Base-by-base conservation (phyloP, 2,888 invertebrate genomes). In the Harpalus rubripes region DNA sequence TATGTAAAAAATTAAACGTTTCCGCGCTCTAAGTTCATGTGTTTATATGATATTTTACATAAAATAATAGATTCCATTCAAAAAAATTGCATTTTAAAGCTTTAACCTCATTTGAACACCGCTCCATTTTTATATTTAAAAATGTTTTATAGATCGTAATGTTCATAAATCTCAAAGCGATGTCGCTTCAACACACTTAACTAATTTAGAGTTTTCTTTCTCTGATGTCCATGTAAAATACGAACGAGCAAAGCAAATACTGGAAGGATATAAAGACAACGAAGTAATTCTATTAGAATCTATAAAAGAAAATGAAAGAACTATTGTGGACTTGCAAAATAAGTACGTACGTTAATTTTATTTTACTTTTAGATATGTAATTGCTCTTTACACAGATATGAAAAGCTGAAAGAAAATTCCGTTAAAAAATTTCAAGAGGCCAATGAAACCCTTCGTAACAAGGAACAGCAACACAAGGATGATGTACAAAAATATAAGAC, bases 171-270 rank as follows among this genome's bases (percentile, higher is more conserved):
- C 87, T 3, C 88, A 90, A 80, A 89, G 89, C 39, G 87, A 88
- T 18, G 82, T 87, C 8, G 86, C 87, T 0, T 83, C 86, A 58
- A 85, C 86, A 10, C 90, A 91, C 86, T 85, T 89, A 22, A 87
- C 88, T 0, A 89, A 90, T 86, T 85, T 91, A 26, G 90, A 90
- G 86, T 76, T 80, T 7, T 88, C 90, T 26, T 90, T 89, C 85
- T 86, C 87, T n/a, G 89, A 90, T 68, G 85, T 91, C 7, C 76
- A 90, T 12, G 87, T 88, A 16, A 90, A 90, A 85, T 90, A 89
- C 85, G 89, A 89, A 84, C 88, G 88, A 68, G 88, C 90, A 0
- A 90, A 89, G 86, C 74, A 85, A 3, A 87, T 90, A 5, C 88
- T 91, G 15, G 83, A 87, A 44, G 89, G 88, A 1, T 89, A 89